Conservation (phyloP, 2,113 vertebrate species). For the zebrafish (Danio rerio) region GRCz12tu NC_133184.1:31429501-31430000, state of each 20-base stretch:
- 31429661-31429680: conserved; percentile 29
- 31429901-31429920: no score
- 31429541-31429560: conserved; percentile 42
- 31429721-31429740: conserved; percentile 38
- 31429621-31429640: conserved; percentile 34
- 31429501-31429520: conserved; percentile 13
- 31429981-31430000: no score
- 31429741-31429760: conserved; percentile 48
- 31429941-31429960: no score
- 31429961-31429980: no score
- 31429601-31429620: conserved; percentile 36
- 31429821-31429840: not conserved
- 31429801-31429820: no score
- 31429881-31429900: not conserved
- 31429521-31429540: conserved; percentile 21
- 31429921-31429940: no score
- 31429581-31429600: conserved; percentile 21
- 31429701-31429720: conserved; percentile 37
- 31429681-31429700: conserved; percentile 31
- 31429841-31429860: not conserved
- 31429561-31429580: conserved; percentile 40
- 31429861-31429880: not conserved
- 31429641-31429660: conserved; percentile 14
- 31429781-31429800: no score
- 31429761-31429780: conserved; percentile 47